A percentile compares a stretch with the other conserved stretches of the same genome.
Conservation (phyloP, 2,113 vertebrate species). For the Cynoglossus semilaevis region DNA sequence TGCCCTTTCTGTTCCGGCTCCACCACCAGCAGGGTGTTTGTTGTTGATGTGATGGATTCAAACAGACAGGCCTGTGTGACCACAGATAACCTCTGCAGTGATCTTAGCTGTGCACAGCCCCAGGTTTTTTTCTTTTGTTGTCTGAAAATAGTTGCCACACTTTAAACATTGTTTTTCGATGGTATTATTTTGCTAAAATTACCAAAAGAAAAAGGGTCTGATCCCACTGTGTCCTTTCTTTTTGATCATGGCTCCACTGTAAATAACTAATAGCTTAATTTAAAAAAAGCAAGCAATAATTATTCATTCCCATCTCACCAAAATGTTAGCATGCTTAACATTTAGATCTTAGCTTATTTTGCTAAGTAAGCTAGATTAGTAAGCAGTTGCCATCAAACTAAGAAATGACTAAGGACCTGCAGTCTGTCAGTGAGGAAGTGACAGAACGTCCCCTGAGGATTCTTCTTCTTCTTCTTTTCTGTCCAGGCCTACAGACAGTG, state of each 20-base stretch:
- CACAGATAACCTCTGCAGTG: slow-evolving; percentile 60
- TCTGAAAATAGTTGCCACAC: neutral
- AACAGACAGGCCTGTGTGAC: slow-evolving; percentile 51
- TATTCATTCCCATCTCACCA: too few relatives aligned
- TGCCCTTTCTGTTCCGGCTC: slow-evolving; percentile 31
- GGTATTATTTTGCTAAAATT: too few relatives aligned
- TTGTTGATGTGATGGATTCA: slow-evolving; percentile 58
- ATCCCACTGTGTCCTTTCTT: too few relatives aligned
- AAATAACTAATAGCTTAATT: too few relatives aligned
- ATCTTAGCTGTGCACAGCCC: slow-evolving; percentile 14
- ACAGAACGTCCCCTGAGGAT: neutral
- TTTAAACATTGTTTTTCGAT: too few relatives aligned
- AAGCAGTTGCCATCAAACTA: neutral
- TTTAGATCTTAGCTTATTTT: too few relatives aligned
- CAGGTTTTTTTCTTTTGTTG: neutral
- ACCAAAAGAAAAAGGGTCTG: too few relatives aligned
- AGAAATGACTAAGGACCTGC: too few relatives aligned
- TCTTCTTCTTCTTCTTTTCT: neutral
- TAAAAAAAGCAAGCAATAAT: too few relatives aligned
- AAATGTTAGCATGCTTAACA: too few relatives aligned
- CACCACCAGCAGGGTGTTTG: slow-evolving; percentile 39
- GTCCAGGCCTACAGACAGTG: neutral
- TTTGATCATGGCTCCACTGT: too few relatives aligned
- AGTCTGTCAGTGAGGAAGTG: neutral
- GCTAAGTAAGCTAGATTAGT: too few relatives aligned